Conservation (phyloP, 2,888 invertebrate genomes). For the Nebria salina region DNA sequence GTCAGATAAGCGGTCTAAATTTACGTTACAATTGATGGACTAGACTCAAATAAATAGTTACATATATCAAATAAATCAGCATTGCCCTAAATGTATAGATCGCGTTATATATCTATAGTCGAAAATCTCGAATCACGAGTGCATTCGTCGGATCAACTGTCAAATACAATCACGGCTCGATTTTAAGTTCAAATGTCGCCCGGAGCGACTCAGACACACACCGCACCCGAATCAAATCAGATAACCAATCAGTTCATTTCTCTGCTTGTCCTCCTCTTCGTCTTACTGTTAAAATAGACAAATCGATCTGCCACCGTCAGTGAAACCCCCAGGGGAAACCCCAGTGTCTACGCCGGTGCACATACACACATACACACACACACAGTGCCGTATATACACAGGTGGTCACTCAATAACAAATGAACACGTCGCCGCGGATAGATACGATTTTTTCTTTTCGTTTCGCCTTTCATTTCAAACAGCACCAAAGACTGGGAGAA, state of each 20-base stretch:
- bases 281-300: constrained; percentile 6
- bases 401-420: constrained; percentile 1
- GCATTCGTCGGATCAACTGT: neutral
- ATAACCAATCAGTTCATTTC: neutral
- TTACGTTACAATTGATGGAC: neutral
- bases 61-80: neutral
- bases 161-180: neutral
- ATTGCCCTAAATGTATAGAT: neutral
- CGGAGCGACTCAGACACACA: neutral
- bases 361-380: neutral
- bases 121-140: neutral
- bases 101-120: neutral
- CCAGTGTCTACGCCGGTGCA: neutral
- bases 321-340: constrained; percentile 7
- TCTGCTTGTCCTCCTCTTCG: neutral
- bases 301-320: constrained; percentile 16
- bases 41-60: neutral
- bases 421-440: neutral
- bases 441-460: neutral
- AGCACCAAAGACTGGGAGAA: neutral
- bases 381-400: neutral
- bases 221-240: neutral
- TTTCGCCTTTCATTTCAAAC: neutral
- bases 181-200: neutral
- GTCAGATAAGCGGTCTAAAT: neutral